Conservation (phyloP, 2,888 invertebrate genomes). For the Celastrina argiolus region DNA sequence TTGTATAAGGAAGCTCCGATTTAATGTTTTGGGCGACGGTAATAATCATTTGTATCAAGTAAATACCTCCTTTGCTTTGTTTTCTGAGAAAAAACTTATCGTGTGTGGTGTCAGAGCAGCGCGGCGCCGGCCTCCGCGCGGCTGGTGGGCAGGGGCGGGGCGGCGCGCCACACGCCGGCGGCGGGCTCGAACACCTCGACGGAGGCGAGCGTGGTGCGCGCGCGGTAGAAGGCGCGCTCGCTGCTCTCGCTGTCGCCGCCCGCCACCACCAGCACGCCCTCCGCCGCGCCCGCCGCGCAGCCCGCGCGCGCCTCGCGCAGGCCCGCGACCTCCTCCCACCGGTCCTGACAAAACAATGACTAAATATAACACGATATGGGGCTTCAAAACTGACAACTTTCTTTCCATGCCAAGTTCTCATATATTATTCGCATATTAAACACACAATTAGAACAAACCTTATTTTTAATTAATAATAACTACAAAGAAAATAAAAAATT, state of each 20-base stretch:
- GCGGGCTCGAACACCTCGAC: constrained; percentile 92
- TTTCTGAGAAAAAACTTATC: background rate
- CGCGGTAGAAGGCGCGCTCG: constrained; percentile 85
- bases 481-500: too few species aligned
- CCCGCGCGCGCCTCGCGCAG: constrained; percentile 87
- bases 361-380: background rate
- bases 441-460: too few species aligned
- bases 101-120: constrained; percentile 78
- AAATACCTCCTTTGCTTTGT: background rate
- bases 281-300: constrained; percentile 90
- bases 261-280: constrained; percentile 88
- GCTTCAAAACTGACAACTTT: too few species aligned
- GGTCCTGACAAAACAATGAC: constrained; percentile 67
- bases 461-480: too few species aligned
- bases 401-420: too few species aligned
- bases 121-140: constrained; percentile 93
- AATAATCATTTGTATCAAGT: background rate
- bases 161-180: constrained; percentile 86
- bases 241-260: constrained; percentile 91
- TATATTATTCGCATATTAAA: too few species aligned
- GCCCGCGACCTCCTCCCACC: constrained; percentile 87
- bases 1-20: too few species aligned
- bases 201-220: constrained; percentile 88
- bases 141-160: constrained; percentile 88
- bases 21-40: background rate